Base-by-base conservation (phyloP, 1,140 invertebrate species). In the Linepithema humile region DNA sequence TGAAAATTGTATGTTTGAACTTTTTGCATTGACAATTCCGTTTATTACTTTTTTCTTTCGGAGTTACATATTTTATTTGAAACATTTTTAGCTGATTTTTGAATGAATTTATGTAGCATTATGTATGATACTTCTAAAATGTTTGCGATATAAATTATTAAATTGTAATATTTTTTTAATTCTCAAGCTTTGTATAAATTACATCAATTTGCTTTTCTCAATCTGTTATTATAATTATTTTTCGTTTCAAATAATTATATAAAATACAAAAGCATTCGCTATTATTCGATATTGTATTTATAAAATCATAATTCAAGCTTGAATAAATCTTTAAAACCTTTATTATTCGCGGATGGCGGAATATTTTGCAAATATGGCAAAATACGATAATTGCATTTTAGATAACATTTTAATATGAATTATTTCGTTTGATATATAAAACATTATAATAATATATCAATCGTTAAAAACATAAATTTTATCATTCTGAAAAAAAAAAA, bases 391-490 rank as follows among this genome's bases (percentile, higher is more conserved):
- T 53, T 35, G 59, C 59, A 50, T n/a, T n/a, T 77, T 38, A 48
- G 15, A 10, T 77, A 45, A 53, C 15, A 40, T 69, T 67, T 78
- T 55, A 78, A 78, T 69, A n/a, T 38, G 50, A 77, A 12, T 32
- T 60, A 23, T 45, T 75, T 75, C 62, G 62, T n/a, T 32, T 23
- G 59, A 26, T 20, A 4, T 43, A 35, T 50, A 45, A 77, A 77
- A 50, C 29, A 1, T 35, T 48, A 32, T 23, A 38, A 10, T 26
- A n/a, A 50, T 43, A 12, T 26, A 20, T 38, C n/a, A n/a, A n/a
- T n/a, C n/a, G n/a, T 50, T 26, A 4, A 23, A 38, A 77, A n/a
- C 23, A 29, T 40, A 69, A 55, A 20, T 26, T 55, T 70, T 32
- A 32, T 45, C 0, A 45, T 80, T 40, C 7, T 20, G 0, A 17